Evolutionary conservation across 2,888 invertebrate species (phyloP).

Genomic region (Eulithis testata): DNA sequence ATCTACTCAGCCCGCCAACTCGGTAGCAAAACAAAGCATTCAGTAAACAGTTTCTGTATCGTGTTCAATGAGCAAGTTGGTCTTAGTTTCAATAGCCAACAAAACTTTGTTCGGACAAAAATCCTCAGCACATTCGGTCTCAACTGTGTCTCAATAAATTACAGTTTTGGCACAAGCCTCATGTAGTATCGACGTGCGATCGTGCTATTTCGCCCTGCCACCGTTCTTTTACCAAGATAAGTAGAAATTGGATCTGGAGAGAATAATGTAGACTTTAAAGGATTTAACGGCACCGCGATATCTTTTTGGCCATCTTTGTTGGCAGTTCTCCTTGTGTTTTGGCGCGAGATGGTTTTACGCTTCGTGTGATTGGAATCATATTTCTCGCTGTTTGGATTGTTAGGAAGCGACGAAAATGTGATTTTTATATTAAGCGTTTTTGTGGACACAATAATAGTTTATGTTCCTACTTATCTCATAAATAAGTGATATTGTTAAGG

Average conservation of each 20-base stretch:
- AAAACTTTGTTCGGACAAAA: slow-evolving; percentile 35
- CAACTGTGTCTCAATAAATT: slow-evolving; percentile 67
- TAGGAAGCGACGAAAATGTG: slow-evolving; percentile 5
- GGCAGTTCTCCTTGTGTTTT: slow-evolving; percentile 39
- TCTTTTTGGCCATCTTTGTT: slow-evolving; percentile 43
- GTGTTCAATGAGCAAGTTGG: slow-evolving; percentile 1
- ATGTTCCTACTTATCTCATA: slow-evolving; percentile 3
- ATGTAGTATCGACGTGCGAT: slow-evolving; percentile 57
- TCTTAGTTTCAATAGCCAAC: slow-evolving; percentile 23
- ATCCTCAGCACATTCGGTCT: slow-evolving; percentile 54
- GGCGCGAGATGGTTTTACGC: slow-evolving; percentile 29
- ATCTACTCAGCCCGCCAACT: slow-evolving; percentile 1
- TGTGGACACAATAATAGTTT: slow-evolving; percentile 6
- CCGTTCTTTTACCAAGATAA: slow-evolving; percentile 61
- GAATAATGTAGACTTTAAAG: slow-evolving; percentile 54
- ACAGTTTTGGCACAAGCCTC: slow-evolving; percentile 64
- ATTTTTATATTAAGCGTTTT: slow-evolving; percentile 15
- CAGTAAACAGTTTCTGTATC: slow-evolving; percentile 7
- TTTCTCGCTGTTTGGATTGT: slow-evolving; percentile 20
- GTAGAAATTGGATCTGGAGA: slow-evolving; percentile 46
- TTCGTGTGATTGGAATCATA: slow-evolving; percentile 30
- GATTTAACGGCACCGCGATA: slow-evolving; percentile 48
- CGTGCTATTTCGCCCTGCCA: slow-evolving; percentile 54
- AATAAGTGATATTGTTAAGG: slow-evolving; percentile 4
- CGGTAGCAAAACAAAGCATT: not conserved